These are phyloP conservation scores for Ochlodes sylvanus DNA, from an alignment of 2,888 invertebrate genomes.

Conservation along the genomic window DNA sequence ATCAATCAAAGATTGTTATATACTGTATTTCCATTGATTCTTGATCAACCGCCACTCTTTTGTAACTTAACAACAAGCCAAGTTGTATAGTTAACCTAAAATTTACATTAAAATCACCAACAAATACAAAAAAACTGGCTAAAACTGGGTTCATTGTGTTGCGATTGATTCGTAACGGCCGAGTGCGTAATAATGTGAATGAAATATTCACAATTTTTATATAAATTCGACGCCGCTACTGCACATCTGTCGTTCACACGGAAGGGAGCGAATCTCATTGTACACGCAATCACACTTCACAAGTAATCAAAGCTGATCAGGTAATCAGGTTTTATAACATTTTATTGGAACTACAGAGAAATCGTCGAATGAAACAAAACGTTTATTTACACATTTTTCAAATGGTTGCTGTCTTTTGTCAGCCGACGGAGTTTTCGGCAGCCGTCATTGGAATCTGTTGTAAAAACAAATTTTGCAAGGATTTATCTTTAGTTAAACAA, in stretches of 20 bases:
- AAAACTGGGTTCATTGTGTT: slow-evolving; percentile 78
- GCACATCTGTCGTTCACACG: slow-evolving; percentile 81
- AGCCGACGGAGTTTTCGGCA: slow-evolving; percentile 58
- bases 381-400: slow-evolving; percentile 17
- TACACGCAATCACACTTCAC: slow-evolving; percentile 37
- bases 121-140: slow-evolving; percentile 75
- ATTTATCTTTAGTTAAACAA: slow-evolving; percentile 60
- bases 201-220: slow-evolving; percentile 83
- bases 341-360: slow-evolving; percentile 1
- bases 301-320: slow-evolving; percentile 24
- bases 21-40: slow-evolving; percentile 61
- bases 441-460: slow-evolving; percentile 58
- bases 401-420: slow-evolving; percentile 54
- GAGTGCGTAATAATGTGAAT: slow-evolving; percentile 79
- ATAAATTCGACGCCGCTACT: slow-evolving; percentile 72
- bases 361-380: slow-evolving; percentile 8
- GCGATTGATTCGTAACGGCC: slow-evolving; percentile 84
- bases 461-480: slow-evolving; percentile 71
- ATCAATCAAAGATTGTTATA: slow-evolving; percentile 84
- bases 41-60: slow-evolving; percentile 74
- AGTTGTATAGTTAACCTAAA: slow-evolving; percentile 76
- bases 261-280: slow-evolving; percentile 63
- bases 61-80: slow-evolving; percentile 64
- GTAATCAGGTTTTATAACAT: slow-evolving; percentile 30
- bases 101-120: slow-evolving; percentile 81